phyloP scores from a whole-genome alignment of 2,888 invertebrate genomes.

The Xestia c-nigrum region DNA sequence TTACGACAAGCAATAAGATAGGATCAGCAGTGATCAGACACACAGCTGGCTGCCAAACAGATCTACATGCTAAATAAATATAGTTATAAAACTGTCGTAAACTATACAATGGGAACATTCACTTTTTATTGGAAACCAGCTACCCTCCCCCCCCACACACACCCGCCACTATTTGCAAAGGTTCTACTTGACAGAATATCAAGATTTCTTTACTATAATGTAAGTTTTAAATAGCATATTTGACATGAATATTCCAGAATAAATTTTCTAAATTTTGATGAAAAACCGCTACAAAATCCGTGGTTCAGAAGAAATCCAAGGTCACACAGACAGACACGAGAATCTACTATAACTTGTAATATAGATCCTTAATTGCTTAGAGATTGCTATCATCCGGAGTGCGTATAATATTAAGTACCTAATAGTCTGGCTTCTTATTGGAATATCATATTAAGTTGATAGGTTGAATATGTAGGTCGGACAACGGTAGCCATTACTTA shows the following conservation, averaged over 20 bases:
- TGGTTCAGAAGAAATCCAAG: not conserved
- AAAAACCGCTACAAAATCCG: not conserved
- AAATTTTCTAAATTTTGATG: not conserved
- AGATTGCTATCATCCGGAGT: conserved; percentile 14
- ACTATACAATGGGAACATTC: conserved; percentile 51
- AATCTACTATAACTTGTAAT: not conserved
- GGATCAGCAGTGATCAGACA: conserved; percentile 38
- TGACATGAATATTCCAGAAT: not conserved
- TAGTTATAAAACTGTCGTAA: conserved; percentile 50
- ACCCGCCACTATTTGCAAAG: not conserved
- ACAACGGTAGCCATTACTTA: conserved; percentile 4
- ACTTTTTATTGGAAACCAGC: conserved; percentile 48
- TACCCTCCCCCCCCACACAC: not conserved
- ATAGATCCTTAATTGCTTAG: conserved; percentile 3
- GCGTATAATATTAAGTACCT: conserved; percentile 6
- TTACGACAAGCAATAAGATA: conserved; percentile 41
- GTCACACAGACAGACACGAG: not conserved
- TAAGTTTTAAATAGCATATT: not conserved
- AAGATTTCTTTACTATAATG: not conserved
- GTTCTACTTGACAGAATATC: not conserved
- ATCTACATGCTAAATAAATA: conserved; percentile 52
- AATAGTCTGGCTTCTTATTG: conserved; percentile 20
- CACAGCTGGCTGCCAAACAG: conserved; percentile 50
- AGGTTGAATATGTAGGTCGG: conserved; percentile 19
- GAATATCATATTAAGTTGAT: conserved; percentile 20